Evolutionary conservation across 2,888 invertebrate species (phyloP).

Genomic region (Drosophila maculinotata): DNA sequence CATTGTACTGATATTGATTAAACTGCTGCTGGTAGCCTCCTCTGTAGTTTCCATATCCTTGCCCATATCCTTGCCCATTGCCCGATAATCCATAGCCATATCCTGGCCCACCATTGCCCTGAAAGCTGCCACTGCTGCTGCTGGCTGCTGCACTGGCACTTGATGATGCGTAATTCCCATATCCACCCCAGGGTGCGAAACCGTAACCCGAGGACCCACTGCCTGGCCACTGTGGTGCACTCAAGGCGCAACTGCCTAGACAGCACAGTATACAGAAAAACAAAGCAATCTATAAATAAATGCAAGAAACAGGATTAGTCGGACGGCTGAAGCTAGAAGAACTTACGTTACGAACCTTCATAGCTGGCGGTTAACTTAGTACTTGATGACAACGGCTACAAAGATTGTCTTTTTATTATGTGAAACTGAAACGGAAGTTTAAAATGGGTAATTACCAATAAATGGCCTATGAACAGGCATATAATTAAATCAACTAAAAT

Average conservation of each 20-base stretch:
- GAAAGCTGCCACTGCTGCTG: constrained; percentile 52
- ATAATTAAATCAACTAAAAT: constrained; percentile 57
- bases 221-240: constrained; percentile 58
- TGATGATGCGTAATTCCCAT: constrained; percentile 57
- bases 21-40: constrained; percentile 56
- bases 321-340: not conserved
- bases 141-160: constrained; percentile 57
- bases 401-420: constrained; percentile 55
- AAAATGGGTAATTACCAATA: constrained; percentile 40
- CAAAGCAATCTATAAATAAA: constrained; percentile 22
- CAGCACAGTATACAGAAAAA: constrained; percentile 30
- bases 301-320: not conserved
- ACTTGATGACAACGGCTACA: constrained; percentile 7
- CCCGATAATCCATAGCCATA: constrained; percentile 40
- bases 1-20: constrained; percentile 49
- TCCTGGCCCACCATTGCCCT: constrained; percentile 35
- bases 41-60: constrained; percentile 34
- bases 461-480: constrained; percentile 25
- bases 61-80: constrained; percentile 44
- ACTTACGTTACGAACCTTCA: constrained; percentile 58
- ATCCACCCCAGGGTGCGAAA: constrained; percentile 61
- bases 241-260: constrained; percentile 13
- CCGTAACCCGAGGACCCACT: constrained; percentile 59
- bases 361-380: constrained; percentile 33
- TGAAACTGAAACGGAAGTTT: constrained; percentile 55